Evolutionary conservation across 2,113 vertebrate genomes (phyloP), one percentile per base, ranked within the genome.

Genomic region (Poeciliopsis prolifica): DNA sequence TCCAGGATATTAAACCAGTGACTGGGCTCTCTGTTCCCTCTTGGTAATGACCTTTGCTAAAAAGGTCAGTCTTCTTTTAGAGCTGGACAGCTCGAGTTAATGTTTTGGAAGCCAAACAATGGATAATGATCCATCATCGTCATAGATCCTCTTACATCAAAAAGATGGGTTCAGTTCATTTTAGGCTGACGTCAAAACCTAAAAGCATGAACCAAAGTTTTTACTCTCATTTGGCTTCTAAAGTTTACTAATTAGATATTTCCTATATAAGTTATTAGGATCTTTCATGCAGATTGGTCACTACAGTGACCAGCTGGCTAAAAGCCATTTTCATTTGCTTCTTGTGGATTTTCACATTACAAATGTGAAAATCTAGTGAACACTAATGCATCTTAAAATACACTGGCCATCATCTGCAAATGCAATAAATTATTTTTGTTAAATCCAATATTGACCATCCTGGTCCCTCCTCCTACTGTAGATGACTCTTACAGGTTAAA

Each of bases 1-100:
- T 95, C 94, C 94, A 76, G 68, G 79, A 83, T 86, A 93, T 94
- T 93, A 93, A 85, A 81, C 54, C 65, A 84, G 82, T 88, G 86
- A 94, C 86, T 81, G 89, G 62, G 80, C 82, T 66, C 87, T 92
- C 87, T 93, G 91, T 94, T 87, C 86, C 79, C 71, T 72, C 76
- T 87, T 72, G 69, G 28, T 73, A 48, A 74, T 88, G 91, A 93
- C 89, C 92, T 91, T 81, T 77, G 65, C 33, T 75, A 19, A 58
- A 76, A 75, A 80, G 88, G 87, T 89, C 89, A 93, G 64, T 65
- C 42, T 61, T 73, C 71, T 80, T 75, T 75, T 65, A 84, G 24
- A 75, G 87, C 75, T 83, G 86, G 76, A 89, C 80, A 78, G 85
- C 70, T 22, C 61, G 76, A 24, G 60, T 58, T 24, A 5, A 2